Evolutionary conservation across 2,888 invertebrate genomes (phyloP).

Genomic region (Habroteleia sp.): DNA sequence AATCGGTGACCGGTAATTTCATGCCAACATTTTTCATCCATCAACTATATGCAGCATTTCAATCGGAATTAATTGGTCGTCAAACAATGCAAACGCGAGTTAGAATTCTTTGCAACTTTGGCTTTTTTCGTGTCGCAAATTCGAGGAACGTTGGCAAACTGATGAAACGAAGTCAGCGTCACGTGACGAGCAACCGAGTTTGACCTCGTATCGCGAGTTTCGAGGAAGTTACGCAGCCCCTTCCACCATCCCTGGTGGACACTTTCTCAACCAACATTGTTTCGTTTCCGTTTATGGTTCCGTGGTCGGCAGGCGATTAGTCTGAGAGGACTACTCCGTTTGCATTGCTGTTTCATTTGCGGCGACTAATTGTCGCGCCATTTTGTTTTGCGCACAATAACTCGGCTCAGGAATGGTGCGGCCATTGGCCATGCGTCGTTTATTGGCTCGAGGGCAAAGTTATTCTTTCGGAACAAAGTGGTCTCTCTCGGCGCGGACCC

Average conservation of each 20-base stretch:
- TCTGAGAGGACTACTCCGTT: not conserved
- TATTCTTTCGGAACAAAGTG: conserved; percentile 33
- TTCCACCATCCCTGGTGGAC: not conserved
- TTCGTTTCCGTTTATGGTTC: conserved; percentile 44
- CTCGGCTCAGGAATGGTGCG: conserved; percentile 5
- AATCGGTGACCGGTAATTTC: too few relatives aligned
- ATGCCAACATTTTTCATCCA: too few relatives aligned
- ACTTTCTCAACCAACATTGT: conserved; percentile 33
- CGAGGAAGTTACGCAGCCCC: conserved; percentile 31
- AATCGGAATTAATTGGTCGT: too few relatives aligned
- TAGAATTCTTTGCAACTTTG: too few relatives aligned
- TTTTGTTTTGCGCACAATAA: conserved; percentile 25
- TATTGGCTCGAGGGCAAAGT: conserved; percentile 19
- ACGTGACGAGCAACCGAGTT: conserved; percentile 13
- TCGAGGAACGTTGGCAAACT: too few relatives aligned
- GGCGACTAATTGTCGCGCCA: conserved; percentile 35
- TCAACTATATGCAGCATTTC: too few relatives aligned
- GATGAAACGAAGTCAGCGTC: not conserved
- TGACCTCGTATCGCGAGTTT: conserved; percentile 21
- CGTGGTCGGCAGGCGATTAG: conserved; percentile 13
- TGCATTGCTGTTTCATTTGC: conserved; percentile 11
- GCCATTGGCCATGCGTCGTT: conserved; percentile 13
- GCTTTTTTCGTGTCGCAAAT: too few relatives aligned
- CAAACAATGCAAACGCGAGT: too few relatives aligned
- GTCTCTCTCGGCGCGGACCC: conserved; percentile 19